phyloP scores from a whole-genome alignment of 2,888 invertebrate species.

The Dynastes hyllus region DNA sequence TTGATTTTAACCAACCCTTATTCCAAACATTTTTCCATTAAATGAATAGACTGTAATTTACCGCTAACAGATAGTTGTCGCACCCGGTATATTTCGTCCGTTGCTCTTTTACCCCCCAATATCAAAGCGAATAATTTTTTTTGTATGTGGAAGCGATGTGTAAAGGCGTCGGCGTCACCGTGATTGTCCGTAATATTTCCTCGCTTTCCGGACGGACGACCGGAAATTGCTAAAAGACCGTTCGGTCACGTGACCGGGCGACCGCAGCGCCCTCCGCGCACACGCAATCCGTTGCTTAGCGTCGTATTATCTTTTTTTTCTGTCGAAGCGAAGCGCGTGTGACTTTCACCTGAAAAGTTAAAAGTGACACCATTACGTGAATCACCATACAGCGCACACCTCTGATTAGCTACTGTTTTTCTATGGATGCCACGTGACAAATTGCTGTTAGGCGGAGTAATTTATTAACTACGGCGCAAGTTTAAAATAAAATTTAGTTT shows the following conservation, averaged over 20 bases:
- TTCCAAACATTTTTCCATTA: no score
- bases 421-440: neutral
- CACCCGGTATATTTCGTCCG: no score
- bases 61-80: no score
- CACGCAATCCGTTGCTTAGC: constrained; percentile 56
- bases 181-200: constrained; percentile 50
- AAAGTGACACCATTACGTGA: constrained; percentile 34
- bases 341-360: constrained; percentile 50
- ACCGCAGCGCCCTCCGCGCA: constrained; percentile 47
- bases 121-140: neutral
- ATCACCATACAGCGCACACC: constrained; percentile 27
- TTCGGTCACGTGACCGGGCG: constrained; percentile 55
- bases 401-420: neutral
- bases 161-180: constrained; percentile 34
- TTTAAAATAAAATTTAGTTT: no score
- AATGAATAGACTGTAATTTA: no score
- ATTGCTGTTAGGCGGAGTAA: neutral
- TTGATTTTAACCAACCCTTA: no score
- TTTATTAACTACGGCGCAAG: no score
- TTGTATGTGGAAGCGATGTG: constrained; percentile 1
- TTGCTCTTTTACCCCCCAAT: neutral
- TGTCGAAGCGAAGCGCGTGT: constrained; percentile 25
- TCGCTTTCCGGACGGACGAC: constrained; percentile 52
- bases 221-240: constrained; percentile 57
- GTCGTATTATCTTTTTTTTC: constrained; percentile 20